Percentiles rank a stretch among this genome's conserved stretches.
These are phyloP conservation scores for Bergia puertoricense DNA, from an alignment of 92 coral and sea anemone genomes.

Conservation along the genomic window DNA sequence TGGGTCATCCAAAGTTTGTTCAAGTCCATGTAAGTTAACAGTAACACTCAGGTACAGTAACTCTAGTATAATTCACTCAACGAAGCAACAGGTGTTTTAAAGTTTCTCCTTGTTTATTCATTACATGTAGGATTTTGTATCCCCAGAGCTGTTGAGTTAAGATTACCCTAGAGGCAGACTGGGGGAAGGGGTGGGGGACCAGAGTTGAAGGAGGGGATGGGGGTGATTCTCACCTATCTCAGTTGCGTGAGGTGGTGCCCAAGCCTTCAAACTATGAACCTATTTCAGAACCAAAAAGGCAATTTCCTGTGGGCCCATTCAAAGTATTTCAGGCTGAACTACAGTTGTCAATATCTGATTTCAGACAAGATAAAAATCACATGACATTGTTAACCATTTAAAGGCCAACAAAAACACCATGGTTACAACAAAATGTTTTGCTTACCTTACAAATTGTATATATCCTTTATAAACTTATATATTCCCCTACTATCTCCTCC, in stretches of 20 bases:
- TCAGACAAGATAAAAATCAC: background rate
- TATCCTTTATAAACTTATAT: background rate
- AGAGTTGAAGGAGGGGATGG: background rate
- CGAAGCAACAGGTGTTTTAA: too few relatives aligned
- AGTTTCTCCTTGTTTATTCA: too few relatives aligned
- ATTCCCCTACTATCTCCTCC: background rate
- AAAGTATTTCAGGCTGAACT: background rate
- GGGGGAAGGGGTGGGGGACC: background rate
- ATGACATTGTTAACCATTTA: background rate
- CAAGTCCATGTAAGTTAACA: too few relatives aligned
- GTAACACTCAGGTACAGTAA: too few relatives aligned
- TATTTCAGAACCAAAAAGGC: background rate
- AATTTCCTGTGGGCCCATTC: background rate
- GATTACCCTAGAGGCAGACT: background rate
- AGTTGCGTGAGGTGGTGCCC: background rate
- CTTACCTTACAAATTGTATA: background rate
- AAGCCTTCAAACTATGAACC: background rate
- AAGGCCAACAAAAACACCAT: background rate
- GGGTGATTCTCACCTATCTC: background rate
- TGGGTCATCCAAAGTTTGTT: too few relatives aligned
- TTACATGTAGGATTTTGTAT: too few relatives aligned
- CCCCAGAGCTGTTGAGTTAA: too few relatives aligned
- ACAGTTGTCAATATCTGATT: background rate
- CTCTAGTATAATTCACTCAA: too few relatives aligned
- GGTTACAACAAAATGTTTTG: background rate